A percentile compares a stretch with the other conserved stretches of the same genome.
These are phyloP conservation scores for Urocynchramus pylzowi DNA, from an alignment of 2,113 vertebrate genomes.

Conservation along the genomic window DNA sequence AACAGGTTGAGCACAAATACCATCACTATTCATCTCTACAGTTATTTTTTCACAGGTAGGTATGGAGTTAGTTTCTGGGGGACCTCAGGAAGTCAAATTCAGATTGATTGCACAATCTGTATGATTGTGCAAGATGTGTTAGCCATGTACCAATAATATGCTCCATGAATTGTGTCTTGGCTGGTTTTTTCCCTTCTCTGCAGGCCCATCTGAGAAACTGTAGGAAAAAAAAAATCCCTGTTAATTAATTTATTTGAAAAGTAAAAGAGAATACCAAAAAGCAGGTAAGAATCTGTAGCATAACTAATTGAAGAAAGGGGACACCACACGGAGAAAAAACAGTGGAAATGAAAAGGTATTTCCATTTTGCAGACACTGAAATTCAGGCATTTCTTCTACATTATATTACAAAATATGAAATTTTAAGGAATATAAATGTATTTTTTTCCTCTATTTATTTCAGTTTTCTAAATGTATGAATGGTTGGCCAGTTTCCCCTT, in stretches of 20 bases:
- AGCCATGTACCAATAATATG: not conserved
- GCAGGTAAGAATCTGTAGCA: not conserved
- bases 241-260: not conserved
- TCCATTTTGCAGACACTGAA: not conserved
- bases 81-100: not conserved
- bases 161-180: not conserved
- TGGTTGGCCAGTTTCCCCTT: not conserved
- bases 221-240: not conserved
- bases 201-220: not conserved
- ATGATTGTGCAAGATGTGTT: not conserved
- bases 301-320: not conserved
- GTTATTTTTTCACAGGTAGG: not conserved
- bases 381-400: not conserved
- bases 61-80: not conserved
- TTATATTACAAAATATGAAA: not conserved
- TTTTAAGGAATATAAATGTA: not conserved
- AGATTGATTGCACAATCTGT: not conserved
- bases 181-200: not conserved
- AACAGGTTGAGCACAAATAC: not conserved
- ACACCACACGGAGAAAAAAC: not conserved
- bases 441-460: not conserved
- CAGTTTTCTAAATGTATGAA: not conserved
- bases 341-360: not conserved
- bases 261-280: not conserved
- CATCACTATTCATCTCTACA: not conserved